Evolutionary conservation across 2,888 invertebrate genomes (phyloP).

Genomic region (Heteromyza rotundicornis): DNA sequence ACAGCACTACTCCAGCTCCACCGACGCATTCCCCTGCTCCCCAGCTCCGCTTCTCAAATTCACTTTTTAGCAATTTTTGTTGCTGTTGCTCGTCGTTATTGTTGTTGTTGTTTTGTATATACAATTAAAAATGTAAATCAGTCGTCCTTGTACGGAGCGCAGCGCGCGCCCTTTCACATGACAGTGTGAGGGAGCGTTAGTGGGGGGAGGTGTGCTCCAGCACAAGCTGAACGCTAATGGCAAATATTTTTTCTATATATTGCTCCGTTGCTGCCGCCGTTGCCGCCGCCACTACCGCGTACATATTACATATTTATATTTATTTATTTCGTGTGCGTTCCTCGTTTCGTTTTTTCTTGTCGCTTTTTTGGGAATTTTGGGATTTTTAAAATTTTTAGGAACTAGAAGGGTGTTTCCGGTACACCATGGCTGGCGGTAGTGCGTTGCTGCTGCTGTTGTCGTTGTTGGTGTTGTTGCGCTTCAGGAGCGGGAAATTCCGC

Average conservation of each 20-base stretch:
- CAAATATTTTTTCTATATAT: constrained; percentile 32
- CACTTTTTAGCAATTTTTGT: constrained; percentile 7
- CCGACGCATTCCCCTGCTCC: constrained; percentile 7
- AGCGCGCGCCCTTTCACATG: constrained; percentile 8
- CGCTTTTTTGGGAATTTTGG: constrained; percentile 10
- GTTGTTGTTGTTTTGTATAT: constrained; percentile 40
- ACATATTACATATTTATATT: constrained; percentile 27
- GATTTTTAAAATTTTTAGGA: constrained; percentile 24
- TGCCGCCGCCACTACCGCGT: background rate
- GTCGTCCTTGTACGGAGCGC: constrained; percentile 44
- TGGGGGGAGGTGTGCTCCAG: constrained; percentile 5
- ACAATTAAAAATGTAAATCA: constrained; percentile 55
- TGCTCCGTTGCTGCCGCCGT: too few species aligned
- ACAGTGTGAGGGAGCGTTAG: background rate
- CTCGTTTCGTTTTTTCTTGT: constrained; percentile 22
- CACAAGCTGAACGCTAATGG: constrained; percentile 42
- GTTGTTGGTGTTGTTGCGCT: too few species aligned
- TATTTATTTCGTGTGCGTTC: constrained; percentile 36
- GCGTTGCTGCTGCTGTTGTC: constrained; percentile 1
- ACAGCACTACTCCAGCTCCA: constrained; percentile 5
- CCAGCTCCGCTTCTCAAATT: constrained; percentile 20
- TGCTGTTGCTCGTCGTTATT: constrained; percentile 18
- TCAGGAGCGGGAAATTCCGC: constrained; percentile 14
- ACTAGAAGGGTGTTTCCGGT: constrained; percentile 44
- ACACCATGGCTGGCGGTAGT: background rate